These are phyloP conservation scores for Malacoctenus gilli DNA, from an alignment of 2,797 vertebrate species.

Conservation along the genomic window DNA sequence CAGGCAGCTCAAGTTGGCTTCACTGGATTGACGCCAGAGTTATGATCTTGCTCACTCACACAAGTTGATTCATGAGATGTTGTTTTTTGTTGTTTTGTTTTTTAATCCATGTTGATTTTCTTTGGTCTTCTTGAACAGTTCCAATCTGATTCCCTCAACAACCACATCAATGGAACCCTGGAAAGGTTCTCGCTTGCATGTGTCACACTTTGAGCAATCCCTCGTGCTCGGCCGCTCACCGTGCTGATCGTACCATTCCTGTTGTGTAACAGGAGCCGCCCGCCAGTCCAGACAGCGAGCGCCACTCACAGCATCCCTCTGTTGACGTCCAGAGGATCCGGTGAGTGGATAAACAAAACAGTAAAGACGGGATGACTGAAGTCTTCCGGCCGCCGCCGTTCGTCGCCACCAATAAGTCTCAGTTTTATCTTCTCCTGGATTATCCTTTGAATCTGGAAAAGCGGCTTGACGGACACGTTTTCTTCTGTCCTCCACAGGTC, in stretches of 20 bases:
- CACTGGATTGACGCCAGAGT: too few relatives aligned
- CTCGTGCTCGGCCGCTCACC: neutral
- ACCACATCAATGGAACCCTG: conserved; percentile 2
- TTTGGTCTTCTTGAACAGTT: conserved; percentile 48
- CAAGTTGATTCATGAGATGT: too few relatives aligned
- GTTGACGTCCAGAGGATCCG: conserved; percentile 3
- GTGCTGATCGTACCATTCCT: conserved; percentile 7
- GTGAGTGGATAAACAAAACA: conserved; percentile 26
- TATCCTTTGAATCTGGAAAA: too few relatives aligned
- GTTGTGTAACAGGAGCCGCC: conserved; percentile 29
- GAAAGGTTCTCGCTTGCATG: conserved; percentile 49
- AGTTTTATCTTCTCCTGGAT: neutral
- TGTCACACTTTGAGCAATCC: neutral
- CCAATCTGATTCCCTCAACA: conserved; percentile 51
- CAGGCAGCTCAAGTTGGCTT: too few relatives aligned
- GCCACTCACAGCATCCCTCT: conserved; percentile 8
- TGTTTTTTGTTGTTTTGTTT: too few relatives aligned
- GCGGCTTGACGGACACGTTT: too few relatives aligned
- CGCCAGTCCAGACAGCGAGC: conserved; percentile 9
- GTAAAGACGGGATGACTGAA: neutral
- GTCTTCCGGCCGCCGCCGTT: neutral
- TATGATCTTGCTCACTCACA: too few relatives aligned
- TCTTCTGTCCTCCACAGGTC: conserved; percentile 36
- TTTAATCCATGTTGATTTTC: neutral
- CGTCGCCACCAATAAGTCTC: neutral